phyloP scores from a whole-genome alignment of 2,113 vertebrate genomes.

The Amphilophus citrinellus region DNA sequence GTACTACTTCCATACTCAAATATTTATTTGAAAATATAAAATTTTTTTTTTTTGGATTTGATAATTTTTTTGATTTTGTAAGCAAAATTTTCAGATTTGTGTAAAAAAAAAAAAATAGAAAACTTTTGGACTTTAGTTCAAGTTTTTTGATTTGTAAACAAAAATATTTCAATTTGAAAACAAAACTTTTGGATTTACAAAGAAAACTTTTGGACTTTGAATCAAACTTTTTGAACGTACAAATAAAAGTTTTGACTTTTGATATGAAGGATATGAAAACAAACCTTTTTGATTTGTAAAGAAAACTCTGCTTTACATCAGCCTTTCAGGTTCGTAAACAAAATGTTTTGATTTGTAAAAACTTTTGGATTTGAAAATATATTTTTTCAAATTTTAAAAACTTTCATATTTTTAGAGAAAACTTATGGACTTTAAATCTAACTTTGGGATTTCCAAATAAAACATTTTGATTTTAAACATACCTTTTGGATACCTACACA shows the following conservation, averaged over 20 bases:
- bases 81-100: no score
- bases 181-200: background rate
- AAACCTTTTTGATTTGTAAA: background rate
- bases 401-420: background rate
- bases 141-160: background rate
- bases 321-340: background rate
- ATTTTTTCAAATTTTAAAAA: background rate
- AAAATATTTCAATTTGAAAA: background rate
- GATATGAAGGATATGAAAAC: no score
- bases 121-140: no score
- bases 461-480: background rate
- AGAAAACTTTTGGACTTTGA: background rate
- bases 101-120: no score
- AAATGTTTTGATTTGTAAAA: background rate
- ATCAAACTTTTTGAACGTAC: no score
- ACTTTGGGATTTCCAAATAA: no score
- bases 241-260: no score
- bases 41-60: no score
- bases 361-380: background rate
- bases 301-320: background rate
- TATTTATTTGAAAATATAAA: no score
- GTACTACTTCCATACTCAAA: background rate
- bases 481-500: no score
- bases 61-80: no score
- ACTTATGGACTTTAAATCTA: background rate